phyloP scores from a whole-genome alignment of 2,113 vertebrate genomes.

The Myiozetetes cayanensis region DNA sequence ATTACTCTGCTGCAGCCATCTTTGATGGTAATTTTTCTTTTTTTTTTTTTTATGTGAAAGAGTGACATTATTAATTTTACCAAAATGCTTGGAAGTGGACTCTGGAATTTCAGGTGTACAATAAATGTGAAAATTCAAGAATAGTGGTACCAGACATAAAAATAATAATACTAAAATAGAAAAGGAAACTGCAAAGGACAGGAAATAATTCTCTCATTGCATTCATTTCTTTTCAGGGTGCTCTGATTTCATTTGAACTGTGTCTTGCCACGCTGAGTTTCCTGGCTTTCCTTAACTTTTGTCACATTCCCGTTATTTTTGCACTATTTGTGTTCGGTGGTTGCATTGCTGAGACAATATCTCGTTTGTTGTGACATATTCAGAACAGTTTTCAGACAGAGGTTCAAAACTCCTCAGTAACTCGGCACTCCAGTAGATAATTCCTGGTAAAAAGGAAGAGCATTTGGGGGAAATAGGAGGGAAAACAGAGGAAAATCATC shows the following conservation, averaged over 20 bases:
- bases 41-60: neutral
- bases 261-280: neutral
- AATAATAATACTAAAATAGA: neutral
- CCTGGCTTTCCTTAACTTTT: conserved; percentile 24
- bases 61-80: conserved; percentile 24
- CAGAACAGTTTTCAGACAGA: conserved; percentile 61
- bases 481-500: neutral
- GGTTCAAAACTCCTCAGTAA: conserved; percentile 48
- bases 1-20: conserved; percentile 57
- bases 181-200: conserved; percentile 14
- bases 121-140: neutral
- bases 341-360: conserved; percentile 69
- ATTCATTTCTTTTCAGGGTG: conserved; percentile 21
- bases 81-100: conserved; percentile 38
- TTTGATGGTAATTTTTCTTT: conserved; percentile 15
- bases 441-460: conserved; percentile 10
- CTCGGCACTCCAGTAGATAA: conserved; percentile 42
- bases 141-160: neutral
- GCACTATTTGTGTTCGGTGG: conserved; percentile 44
- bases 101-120: conserved; percentile 35
- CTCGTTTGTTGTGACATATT: conserved; percentile 67
- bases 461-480: neutral
- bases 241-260: conserved; percentile 34
- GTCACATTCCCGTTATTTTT: conserved; percentile 30
- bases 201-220: conserved; percentile 6